phyloP scores from a whole-genome alignment of 2,797 vertebrate genomes.

The Manis crassicaudata region DNA sequence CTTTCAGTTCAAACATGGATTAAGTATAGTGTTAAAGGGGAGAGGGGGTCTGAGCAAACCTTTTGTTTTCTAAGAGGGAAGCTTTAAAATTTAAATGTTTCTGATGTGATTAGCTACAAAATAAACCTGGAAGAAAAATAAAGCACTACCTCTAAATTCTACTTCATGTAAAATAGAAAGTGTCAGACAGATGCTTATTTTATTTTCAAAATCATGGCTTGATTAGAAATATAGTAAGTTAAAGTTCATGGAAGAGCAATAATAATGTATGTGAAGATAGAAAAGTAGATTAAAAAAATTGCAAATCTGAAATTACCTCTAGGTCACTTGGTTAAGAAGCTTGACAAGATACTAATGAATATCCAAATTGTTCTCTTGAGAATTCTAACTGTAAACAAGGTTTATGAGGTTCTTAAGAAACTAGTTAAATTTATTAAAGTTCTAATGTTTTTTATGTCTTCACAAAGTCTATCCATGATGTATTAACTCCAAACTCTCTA shows the following conservation, averaged over 20 bases:
- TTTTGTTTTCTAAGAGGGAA: background rate
- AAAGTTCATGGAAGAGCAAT: constrained; percentile 7
- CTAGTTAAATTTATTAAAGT: background rate
- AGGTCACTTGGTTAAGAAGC: background rate
- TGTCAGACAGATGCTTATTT: constrained; percentile 25
- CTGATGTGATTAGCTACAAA: background rate
- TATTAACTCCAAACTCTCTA: background rate
- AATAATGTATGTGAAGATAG: background rate
- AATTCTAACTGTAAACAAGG: background rate
- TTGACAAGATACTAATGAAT: background rate
- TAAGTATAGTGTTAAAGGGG: background rate
- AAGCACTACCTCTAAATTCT: constrained; percentile 14
- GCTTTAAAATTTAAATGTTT: constrained; percentile 10
- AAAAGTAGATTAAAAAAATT: background rate
- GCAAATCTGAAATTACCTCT: constrained; percentile 18
- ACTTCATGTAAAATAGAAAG: constrained; percentile 28
- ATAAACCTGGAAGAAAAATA: background rate
- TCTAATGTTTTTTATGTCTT: background rate
- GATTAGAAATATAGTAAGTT: constrained; percentile 22
- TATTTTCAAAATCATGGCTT: constrained; percentile 49
- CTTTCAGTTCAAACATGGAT: background rate
- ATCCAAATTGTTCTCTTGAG: constrained; percentile 18
- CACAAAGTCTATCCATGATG: background rate
- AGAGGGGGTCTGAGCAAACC: background rate
- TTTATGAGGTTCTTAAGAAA: constrained; percentile 1